Percentiles rank a stretch among this genome's conserved stretches.
These are phyloP conservation scores for Stichopus chloronotus DNA, from an alignment of 35 echinoderm and acorn worm genomes.

Conservation along the genomic window DNA sequence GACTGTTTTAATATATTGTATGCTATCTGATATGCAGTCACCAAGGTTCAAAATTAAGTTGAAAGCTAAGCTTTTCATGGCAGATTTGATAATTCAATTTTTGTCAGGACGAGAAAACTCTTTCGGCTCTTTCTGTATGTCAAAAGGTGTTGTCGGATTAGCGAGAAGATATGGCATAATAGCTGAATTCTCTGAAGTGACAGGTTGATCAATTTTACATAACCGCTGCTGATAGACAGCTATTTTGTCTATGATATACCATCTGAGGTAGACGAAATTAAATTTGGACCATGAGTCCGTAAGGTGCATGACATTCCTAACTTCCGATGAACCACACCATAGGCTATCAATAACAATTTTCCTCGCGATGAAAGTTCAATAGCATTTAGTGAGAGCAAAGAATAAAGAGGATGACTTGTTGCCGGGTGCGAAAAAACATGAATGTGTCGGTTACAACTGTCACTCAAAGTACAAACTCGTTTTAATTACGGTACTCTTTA, in stretches of 20 bases:
- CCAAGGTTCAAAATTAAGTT: background rate
- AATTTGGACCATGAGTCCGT: background rate
- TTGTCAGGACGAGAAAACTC: background rate
- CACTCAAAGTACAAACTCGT: no score
- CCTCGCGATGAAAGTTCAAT: background rate
- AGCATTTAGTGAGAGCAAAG: background rate
- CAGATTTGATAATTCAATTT: background rate
- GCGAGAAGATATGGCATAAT: background rate
- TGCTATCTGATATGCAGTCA: no score
- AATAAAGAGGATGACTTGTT: no score
- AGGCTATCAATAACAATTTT: background rate
- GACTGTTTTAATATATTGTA: no score
- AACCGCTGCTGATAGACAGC: background rate
- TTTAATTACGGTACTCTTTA: no score
- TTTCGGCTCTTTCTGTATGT: background rate
- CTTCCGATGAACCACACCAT: background rate
- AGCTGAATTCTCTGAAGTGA: background rate
- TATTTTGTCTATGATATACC: background rate
- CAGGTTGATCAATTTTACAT: slow-evolving; percentile 8
- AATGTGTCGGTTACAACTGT: no score
- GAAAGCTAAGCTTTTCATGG: background rate
- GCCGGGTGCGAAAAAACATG: no score
- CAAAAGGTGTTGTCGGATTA: slow-evolving; percentile 1
- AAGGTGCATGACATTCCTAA: background rate
- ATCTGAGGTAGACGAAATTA: background rate